These are phyloP conservation scores for Melinopterus prodromus DNA, from an alignment of 2,888 invertebrate species.

Conservation along the genomic window DNA sequence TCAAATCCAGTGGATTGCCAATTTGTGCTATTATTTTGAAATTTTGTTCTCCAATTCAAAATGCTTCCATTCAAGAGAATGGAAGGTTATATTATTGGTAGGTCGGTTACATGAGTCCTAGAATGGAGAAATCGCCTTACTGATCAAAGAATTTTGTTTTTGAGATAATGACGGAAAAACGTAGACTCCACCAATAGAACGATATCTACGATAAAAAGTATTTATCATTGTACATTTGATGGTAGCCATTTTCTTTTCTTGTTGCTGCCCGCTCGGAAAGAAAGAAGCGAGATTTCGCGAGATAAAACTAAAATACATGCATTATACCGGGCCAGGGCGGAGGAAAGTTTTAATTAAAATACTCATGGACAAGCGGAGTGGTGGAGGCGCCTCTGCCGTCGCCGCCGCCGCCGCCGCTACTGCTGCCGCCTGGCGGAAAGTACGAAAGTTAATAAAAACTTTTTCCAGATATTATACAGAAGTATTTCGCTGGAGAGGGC, in stretches of 20 bases:
- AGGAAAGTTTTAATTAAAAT: constrained; percentile 30
- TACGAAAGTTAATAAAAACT: constrained; percentile 31
- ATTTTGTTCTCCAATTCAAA: too few species aligned
- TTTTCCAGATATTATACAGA: constrained; percentile 26
- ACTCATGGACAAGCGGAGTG: constrained; percentile 27
- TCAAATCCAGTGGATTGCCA: too few species aligned
- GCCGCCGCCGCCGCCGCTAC: constrained; percentile 5
- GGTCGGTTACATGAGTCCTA: too few species aligned
- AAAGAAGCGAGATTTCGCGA: background rate
- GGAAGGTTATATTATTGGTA: too few species aligned
- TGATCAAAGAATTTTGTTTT: too few species aligned
- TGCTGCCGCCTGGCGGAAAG: constrained; percentile 12
- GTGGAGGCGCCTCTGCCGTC: constrained; percentile 8
- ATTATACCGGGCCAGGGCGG: constrained; percentile 14
- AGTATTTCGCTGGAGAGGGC: constrained; percentile 19
- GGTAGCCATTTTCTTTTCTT: background rate
- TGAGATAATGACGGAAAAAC: too few species aligned
- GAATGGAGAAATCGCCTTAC: too few species aligned
- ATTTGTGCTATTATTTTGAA: too few species aligned
- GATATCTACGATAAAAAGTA: background rate
- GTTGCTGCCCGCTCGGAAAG: background rate
- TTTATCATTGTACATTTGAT: background rate
- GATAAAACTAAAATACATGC: constrained; percentile 24
- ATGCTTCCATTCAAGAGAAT: too few species aligned
- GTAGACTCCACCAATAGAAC: too few species aligned